Conservation (phyloP, 2,113 vertebrate species). For the Callospermophilus lateralis region DNA sequence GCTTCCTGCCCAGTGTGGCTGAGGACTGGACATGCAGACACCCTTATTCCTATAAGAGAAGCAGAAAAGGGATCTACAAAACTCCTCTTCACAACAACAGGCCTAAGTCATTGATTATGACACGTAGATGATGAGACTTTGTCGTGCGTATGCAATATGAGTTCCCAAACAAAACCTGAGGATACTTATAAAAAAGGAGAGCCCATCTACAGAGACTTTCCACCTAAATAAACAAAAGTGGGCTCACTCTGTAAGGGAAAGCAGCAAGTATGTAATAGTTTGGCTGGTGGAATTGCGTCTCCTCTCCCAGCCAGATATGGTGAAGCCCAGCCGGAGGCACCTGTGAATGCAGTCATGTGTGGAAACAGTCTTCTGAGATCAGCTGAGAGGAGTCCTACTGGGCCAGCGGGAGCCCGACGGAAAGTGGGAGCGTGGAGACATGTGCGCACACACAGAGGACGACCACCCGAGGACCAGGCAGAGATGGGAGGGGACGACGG, state of each 20-base stretch:
- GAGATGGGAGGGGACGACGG: rapidly evolving
- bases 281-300: neutral
- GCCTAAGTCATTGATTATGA: neutral
- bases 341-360: neutral
- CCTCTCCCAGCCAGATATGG: too few species aligned
- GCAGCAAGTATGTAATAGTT: rapidly evolving
- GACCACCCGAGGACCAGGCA: too few species aligned
- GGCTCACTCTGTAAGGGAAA: neutral
- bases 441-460: too few species aligned
- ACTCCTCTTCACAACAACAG: neutral
- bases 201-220: neutral
- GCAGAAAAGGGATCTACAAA: neutral
- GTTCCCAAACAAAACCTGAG: neutral
- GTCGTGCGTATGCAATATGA: rapidly evolving
- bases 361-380: neutral
- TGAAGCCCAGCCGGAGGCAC: rapidly evolving
- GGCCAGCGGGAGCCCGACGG: neutral
- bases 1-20: neutral
- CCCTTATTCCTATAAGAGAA: neutral
- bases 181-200: neutral
- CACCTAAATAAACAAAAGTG: neutral
- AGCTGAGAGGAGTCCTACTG: neutral
- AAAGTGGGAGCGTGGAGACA: neutral
- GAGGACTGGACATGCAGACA: neutral
- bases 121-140: rapidly evolving